phyloP scores from a whole-genome alignment of 2,113 vertebrate species.

The Takifugu flavidus region DNA sequence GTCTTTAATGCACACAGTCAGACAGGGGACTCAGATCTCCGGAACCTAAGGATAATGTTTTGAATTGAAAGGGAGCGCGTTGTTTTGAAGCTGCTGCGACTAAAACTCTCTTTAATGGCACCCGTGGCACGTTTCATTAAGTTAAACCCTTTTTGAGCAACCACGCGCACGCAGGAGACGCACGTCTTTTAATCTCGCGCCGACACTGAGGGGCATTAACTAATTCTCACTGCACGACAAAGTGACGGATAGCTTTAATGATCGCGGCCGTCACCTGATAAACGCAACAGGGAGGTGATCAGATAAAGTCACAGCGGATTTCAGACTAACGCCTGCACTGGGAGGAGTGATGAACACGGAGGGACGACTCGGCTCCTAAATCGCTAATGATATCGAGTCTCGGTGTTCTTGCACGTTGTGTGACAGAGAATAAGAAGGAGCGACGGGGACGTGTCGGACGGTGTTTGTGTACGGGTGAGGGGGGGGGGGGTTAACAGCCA shows the following conservation, averaged over 20 bases:
- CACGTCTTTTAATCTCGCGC: constrained; percentile 26
- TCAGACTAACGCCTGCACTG: constrained; percentile 22
- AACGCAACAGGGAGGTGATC: constrained; percentile 28
- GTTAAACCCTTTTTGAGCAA: constrained; percentile 1
- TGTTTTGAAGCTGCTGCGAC: not conserved
- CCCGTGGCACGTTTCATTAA: constrained; percentile 9
- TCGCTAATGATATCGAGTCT: too few relatives aligned
- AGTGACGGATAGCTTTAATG: constrained; percentile 19
- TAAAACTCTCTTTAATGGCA: not conserved
- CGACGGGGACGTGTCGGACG: too few relatives aligned
- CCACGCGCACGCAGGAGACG: constrained; percentile 8
- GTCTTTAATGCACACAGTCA: constrained; percentile 13
- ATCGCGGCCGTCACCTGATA: constrained; percentile 10
- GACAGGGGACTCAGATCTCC: constrained; percentile 23
- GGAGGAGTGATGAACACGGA: not conserved
- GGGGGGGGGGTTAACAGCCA: constrained; percentile 41
- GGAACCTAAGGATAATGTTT: constrained; percentile 17
- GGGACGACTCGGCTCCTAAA: not conserved
- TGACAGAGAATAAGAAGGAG: too few relatives aligned
- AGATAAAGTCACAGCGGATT: constrained; percentile 30
- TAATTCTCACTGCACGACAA: constrained; percentile 10
- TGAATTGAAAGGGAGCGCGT: constrained; percentile 9
- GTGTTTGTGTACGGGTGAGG: constrained; percentile 28
- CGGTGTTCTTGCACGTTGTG: too few relatives aligned
- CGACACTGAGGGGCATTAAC: constrained; percentile 16